Base-by-base conservation (phyloP, 1,140 invertebrate species). In the Heliconius hewitsoni region DNA sequence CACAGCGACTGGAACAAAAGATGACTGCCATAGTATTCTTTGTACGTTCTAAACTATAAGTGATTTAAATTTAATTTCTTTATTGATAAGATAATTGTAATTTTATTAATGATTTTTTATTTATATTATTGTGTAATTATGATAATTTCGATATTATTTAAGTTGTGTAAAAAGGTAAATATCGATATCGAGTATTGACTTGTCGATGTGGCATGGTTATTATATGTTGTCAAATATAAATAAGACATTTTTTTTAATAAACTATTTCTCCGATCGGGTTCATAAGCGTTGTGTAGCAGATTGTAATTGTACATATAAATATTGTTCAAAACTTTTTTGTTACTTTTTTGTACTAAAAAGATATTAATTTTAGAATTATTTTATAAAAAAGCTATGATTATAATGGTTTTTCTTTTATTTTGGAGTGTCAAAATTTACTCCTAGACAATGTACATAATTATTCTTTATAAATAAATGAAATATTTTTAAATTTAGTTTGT, bases 1-100 rank as follows among this genome's bases (percentile, higher is more conserved):
- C 60, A 66, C 23, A 66, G 60, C 60, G 60, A 66, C 60, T 66
- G 60, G 60, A 66, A 66, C 16, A 66, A 66, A 27, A 66, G 60
- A 66, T 66, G 60, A 66, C 60, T 27, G n/a, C 23, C 1, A 13
- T 46, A 46, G 11, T n/a, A 66, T 13, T 27, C 3, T 27, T 8
- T 3, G 3, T 27, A 16, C n/a, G 9, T 66, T 9, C 9, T 11
- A 13, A 9, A 27, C n/a, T 66, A 66, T 30, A 30, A 66, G 4
- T 30, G 13, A 66, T 23, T 57, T 57, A 19, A 23, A n/a, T 1
- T 57, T 57, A n/a, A 23, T 8, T 3, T 23, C n/a, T 57, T 23
- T 57, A 57, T 57, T 57, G 19, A 11, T 57, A 57, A 57, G 16
- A 52, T 52, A 5, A 18, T 18, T 18, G 16, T 16, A 18, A 16